phyloP scores from a whole-genome alignment of 2,888 invertebrate species.

The Blastobasis lacticolella region DNA sequence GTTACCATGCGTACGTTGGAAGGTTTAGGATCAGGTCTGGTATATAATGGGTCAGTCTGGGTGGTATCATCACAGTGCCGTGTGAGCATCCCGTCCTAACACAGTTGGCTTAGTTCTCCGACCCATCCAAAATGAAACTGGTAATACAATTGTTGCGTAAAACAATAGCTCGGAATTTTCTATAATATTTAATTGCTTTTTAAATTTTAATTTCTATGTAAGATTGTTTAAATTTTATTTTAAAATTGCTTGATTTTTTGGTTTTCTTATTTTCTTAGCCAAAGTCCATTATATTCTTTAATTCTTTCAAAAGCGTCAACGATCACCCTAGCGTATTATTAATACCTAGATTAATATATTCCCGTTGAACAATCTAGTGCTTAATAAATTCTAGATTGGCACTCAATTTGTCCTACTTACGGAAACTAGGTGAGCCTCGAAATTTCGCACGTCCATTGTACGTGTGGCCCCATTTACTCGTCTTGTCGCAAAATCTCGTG shows the following conservation, averaged over 20 bases:
- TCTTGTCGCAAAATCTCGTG: not conserved
- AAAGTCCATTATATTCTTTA: not conserved
- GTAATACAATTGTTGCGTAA: conserved; percentile 28
- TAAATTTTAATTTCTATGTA: too few relatives aligned
- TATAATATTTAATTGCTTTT: too few relatives aligned
- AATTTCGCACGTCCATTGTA: not conserved
- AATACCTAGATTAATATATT: too few relatives aligned
- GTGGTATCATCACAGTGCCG: conserved; percentile 28
- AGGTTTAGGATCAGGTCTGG: conserved; percentile 42
- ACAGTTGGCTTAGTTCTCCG: conserved; percentile 26
- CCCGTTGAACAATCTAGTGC: too few relatives aligned
- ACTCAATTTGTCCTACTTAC: not conserved
- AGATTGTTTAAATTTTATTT: too few relatives aligned
- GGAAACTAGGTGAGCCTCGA: not conserved
- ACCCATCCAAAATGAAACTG: conserved; percentile 53
- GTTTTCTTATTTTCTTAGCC: not conserved
- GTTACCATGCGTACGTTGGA: conserved; percentile 36
- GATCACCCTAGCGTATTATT: too few relatives aligned
- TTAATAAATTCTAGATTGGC: too few relatives aligned
- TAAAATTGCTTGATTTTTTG: too few relatives aligned
- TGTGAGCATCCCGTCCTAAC: conserved; percentile 35
- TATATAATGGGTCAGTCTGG: conserved; percentile 58
- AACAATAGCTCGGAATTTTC: too few relatives aligned
- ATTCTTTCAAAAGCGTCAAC: too few relatives aligned
- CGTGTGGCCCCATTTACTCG: not conserved